Conservation (phyloP, 1,140 invertebrate genomes). For the Drosophila novamexicana region DNA sequence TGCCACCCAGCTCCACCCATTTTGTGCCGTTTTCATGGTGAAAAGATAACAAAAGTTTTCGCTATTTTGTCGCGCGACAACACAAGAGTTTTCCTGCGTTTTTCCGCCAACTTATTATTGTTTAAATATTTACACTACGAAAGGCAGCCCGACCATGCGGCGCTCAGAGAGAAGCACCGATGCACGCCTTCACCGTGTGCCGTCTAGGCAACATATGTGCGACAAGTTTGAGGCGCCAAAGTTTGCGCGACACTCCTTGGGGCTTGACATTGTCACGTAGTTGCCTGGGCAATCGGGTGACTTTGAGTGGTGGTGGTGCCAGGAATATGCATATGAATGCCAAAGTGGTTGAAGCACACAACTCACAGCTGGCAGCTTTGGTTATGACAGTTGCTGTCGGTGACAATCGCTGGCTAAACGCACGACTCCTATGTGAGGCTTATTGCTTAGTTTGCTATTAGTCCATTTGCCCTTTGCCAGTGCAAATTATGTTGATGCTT, state of each 20-base stretch:
- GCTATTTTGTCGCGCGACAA: slow-evolving; percentile 49
- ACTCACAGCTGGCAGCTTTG: slow-evolving; percentile 1
- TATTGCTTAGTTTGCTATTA: slow-evolving; percentile 58
- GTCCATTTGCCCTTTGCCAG: slow-evolving; percentile 46
- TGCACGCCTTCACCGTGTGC: slow-evolving; percentile 1
- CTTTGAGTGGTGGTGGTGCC: slow-evolving; percentile 38
- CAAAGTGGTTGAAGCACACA: slow-evolving; percentile 23
- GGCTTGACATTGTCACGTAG: slow-evolving; percentile 71
- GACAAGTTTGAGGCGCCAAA: slow-evolving; percentile 52
- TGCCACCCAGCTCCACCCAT: slow-evolving; percentile 38
- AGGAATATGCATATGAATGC: slow-evolving; percentile 56
- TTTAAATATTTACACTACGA: slow-evolving; percentile 80
- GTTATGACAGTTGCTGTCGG: slow-evolving; percentile 19
- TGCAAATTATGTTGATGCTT: slow-evolving; percentile 51
- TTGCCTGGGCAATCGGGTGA: slow-evolving; percentile 46
- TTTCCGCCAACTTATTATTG: slow-evolving; percentile 81
- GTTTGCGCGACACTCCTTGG: slow-evolving; percentile 48
- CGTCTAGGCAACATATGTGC: slow-evolving; percentile 59
- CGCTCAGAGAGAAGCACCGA: background rate
- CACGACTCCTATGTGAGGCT: slow-evolving; percentile 10
- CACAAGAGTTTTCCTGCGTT: slow-evolving; percentile 71
- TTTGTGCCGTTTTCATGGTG: slow-evolving; percentile 73
- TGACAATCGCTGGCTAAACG: slow-evolving; percentile 30
- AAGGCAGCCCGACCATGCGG: slow-evolving; percentile 5
- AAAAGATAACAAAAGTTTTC: slow-evolving; percentile 79